These are phyloP conservation scores for Pseudomyrmex cubaensis DNA, from an alignment of 1,140 invertebrate species.

Conservation along the genomic window DNA sequence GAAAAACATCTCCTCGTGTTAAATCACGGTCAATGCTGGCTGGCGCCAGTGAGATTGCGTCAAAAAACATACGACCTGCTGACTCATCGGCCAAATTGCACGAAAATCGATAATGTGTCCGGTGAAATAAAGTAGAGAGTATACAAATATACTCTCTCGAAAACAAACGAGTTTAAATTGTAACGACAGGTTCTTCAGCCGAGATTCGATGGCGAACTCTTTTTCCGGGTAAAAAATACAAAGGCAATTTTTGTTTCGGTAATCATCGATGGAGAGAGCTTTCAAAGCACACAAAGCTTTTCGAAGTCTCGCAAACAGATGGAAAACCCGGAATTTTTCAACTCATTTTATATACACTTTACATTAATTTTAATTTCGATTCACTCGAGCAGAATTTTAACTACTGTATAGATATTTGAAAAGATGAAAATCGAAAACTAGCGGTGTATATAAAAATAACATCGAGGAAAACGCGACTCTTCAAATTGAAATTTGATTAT, in stretches of 20 bases:
- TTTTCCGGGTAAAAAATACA: too few relatives aligned
- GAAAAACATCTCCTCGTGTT: background rate
- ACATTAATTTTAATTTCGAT: background rate
- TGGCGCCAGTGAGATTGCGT: background rate
- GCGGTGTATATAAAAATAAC: too few relatives aligned
- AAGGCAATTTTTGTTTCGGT: background rate
- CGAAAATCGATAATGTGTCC: slow-evolving; percentile 4
- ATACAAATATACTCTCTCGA: background rate
- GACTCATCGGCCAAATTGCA: background rate
- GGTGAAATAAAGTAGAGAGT: background rate
- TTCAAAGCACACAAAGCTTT: background rate
- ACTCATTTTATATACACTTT: background rate
- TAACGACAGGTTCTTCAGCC: background rate
- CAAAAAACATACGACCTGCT: slow-evolving; percentile 12
- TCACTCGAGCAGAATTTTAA: background rate
- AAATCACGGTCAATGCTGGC: slow-evolving; percentile 27
- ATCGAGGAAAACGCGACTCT: too few relatives aligned
- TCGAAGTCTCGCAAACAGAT: background rate
- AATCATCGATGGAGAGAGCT: background rate
- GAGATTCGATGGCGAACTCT: background rate
- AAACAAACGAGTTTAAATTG: background rate
- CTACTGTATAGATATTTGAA: background rate
- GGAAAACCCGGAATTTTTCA: slow-evolving; percentile 3
- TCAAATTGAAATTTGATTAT: too few relatives aligned
- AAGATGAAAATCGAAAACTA: background rate